Percentiles rank a stretch among this genome's conserved stretches.
These are phyloP conservation scores for Zeugodacus cucurbitae DNA, from an alignment of 1,140 invertebrate species.

Conservation along the genomic window DNA sequence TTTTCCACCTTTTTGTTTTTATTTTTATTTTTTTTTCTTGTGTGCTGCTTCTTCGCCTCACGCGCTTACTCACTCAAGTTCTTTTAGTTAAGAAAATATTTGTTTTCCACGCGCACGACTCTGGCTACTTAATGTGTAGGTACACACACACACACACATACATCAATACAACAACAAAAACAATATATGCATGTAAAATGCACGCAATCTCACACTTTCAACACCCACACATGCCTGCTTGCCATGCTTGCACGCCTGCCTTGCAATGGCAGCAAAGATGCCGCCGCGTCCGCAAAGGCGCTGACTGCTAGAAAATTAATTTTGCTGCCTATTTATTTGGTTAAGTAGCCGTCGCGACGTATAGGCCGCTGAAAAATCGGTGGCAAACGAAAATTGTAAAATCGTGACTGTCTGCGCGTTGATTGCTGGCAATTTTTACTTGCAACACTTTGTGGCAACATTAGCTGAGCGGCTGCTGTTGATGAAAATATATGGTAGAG, in stretches of 20 bases:
- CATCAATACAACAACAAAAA: not conserved
- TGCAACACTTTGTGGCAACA: not conserved
- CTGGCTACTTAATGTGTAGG: not conserved
- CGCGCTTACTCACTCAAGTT: not conserved
- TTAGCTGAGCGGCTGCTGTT: not conserved
- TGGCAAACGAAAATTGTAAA: not conserved
- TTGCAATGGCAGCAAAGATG: too few relatives aligned
- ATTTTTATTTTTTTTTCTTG: not conserved
- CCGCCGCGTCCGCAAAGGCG: not conserved
- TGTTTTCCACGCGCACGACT: not conserved
- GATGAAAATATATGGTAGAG: not conserved
- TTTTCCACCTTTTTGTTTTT: not conserved
- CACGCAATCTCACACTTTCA: not conserved
- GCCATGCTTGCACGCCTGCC: not conserved
- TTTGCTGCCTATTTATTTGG: not conserved
- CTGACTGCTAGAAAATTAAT: not conserved
- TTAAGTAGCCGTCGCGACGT: constrained; percentile 10
- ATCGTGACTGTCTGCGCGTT: constrained; percentile 23
- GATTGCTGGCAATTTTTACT: constrained; percentile 10
- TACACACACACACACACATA: not conserved
- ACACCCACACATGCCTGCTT: not conserved
- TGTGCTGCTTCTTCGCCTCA: not conserved
- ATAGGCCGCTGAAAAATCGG: not conserved
- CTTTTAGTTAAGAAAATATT: constrained; percentile 37
- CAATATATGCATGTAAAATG: not conserved